phyloP scores from a whole-genome alignment of 2,797 vertebrate genomes.

The Anguilla pacifica region DNA sequence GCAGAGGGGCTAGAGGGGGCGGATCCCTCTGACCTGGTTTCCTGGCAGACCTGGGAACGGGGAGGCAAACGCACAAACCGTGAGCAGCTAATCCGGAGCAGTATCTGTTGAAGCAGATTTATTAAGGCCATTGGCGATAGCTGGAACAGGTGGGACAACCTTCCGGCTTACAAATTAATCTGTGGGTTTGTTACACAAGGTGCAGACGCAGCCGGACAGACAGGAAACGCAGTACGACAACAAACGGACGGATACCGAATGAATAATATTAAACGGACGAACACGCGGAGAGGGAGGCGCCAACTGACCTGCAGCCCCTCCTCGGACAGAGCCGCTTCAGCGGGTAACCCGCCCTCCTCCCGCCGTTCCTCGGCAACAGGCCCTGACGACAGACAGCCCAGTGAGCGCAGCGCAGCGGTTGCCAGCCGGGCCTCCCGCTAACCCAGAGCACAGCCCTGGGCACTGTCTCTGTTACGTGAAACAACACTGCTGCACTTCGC shows the following conservation, averaged over 20 bases:
- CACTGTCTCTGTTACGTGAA: background rate
- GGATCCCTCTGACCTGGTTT: constrained; percentile 69
- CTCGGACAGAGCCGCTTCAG: constrained; percentile 62
- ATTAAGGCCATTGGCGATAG: background rate
- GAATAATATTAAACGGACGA: background rate
- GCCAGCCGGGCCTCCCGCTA: background rate
- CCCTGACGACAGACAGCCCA: constrained; percentile 2
- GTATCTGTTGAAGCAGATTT: background rate
- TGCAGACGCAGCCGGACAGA: background rate
- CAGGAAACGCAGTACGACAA: background rate
- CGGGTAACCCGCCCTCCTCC: background rate
- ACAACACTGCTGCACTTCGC: too few species aligned
- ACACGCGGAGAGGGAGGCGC: background rate
- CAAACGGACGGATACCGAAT: background rate
- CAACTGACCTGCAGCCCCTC: constrained; percentile 74
- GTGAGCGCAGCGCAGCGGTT: background rate
- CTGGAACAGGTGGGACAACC: background rate
- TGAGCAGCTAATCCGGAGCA: background rate
- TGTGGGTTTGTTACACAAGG: background rate
- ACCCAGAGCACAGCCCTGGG: background rate
- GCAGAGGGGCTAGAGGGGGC: constrained; percentile 56
- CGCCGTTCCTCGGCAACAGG: background rate
- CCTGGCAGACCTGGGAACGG: constrained; percentile 71
- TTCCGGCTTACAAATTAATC: background rate
- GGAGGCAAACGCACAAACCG: background rate